A percentile compares a stretch with the other conserved stretches of the same genome.
Conservation (phyloP, 2,113 vertebrate genomes). For the Nothocercus nigrocapillus region DNA sequence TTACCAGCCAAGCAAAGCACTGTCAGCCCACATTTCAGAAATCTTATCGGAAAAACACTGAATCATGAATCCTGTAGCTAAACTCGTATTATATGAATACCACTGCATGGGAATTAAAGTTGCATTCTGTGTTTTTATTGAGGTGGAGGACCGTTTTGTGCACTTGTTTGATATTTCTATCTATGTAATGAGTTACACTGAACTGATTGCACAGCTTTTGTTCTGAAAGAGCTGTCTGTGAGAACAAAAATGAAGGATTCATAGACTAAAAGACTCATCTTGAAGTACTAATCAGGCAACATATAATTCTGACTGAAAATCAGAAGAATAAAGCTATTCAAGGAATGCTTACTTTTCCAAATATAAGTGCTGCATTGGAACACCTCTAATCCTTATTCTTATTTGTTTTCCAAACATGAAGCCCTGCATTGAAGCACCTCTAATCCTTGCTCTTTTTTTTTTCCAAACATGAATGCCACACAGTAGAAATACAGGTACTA, state of each 20-base stretch:
- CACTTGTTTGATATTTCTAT: neutral
- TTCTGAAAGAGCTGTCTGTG: neutral
- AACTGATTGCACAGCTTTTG: neutral
- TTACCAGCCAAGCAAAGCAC: neutral
- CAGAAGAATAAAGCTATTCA: neutral
- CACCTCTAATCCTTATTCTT: neutral
- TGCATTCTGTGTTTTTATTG: neutral
- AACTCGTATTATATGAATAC: neutral
- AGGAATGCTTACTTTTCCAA: neutral
- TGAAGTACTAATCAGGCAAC: neutral
- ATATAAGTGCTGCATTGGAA: neutral
- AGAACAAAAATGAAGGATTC: neutral
- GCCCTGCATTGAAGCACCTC: neutral
- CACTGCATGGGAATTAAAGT: neutral
- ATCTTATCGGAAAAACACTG: conserved; percentile 53
- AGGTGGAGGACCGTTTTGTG: neutral
- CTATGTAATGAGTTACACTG: neutral
- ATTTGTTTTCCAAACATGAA: neutral
- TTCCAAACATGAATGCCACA: neutral
- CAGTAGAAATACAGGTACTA: neutral
- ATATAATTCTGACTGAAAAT: neutral
- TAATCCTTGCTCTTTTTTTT: neutral
- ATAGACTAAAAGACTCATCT: neutral
- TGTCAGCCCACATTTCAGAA: conserved; percentile 45
- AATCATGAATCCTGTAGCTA: conserved; percentile 30